These are phyloP conservation scores for Hyposoter didymator DNA, from an alignment of 2,888 invertebrate species.

Conservation along the genomic window DNA sequence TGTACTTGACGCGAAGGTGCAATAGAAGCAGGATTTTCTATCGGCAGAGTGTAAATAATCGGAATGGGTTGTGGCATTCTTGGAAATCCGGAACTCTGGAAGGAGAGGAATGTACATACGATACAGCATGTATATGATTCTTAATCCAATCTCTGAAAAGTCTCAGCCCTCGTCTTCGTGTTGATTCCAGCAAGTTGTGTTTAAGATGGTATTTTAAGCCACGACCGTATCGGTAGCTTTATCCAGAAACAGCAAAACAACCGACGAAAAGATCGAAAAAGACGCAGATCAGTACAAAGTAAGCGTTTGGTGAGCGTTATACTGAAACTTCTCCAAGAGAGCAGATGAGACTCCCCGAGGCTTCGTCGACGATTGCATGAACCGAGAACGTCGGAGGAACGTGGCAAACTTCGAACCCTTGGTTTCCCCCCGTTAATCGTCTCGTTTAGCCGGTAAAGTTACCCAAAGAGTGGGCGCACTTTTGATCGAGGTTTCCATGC, in stretches of 20 bases:
- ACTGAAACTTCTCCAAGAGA: constrained; percentile 28
- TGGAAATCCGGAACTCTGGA: neutral
- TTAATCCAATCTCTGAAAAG: constrained; percentile 10
- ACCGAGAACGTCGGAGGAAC: constrained; percentile 51
- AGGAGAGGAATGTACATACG: constrained; percentile 5
- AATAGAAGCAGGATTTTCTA: neutral
- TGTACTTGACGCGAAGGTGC: constrained; percentile 39
- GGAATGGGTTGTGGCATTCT: neutral
- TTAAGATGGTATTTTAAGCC: neutral
- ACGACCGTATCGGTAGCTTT: neutral
- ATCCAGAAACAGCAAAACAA: neutral
- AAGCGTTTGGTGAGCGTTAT: constrained; percentile 35
- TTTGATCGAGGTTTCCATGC: constrained; percentile 49
- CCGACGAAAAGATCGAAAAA: neutral
- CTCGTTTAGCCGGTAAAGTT: constrained; percentile 63
- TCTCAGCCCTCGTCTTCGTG: neutral
- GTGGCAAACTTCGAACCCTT: constrained; percentile 59
- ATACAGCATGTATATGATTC: neutral
- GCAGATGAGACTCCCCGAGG: constrained; percentile 34
- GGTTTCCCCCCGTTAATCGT: constrained; percentile 66
- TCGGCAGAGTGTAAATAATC: constrained; percentile 13
- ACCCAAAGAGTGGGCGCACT: constrained; percentile 46
- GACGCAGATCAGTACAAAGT: constrained; percentile 25
- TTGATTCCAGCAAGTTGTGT: constrained; percentile 12
- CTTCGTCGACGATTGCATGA: constrained; percentile 56